Conservation (phyloP, 2,888 invertebrate genomes). For the Koerneria pararmatus region DNA sequence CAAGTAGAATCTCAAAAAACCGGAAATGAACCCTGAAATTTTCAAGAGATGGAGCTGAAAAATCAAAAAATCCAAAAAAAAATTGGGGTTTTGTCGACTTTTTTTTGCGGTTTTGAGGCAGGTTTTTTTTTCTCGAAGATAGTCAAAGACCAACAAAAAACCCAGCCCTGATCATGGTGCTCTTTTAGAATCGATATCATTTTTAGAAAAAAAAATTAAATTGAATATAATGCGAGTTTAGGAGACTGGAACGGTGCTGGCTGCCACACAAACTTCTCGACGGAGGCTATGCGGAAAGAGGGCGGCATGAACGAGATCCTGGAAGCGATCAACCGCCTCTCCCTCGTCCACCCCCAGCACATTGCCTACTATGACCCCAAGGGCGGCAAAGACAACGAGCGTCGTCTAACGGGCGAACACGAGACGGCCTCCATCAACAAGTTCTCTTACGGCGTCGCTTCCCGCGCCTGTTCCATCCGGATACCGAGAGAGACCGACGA, state of each 20-base stretch:
- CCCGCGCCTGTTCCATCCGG: slow-evolving; percentile 55
- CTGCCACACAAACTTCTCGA: slow-evolving; percentile 93
- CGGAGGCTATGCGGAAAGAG: slow-evolving; percentile 72
- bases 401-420: slow-evolving; percentile 86
- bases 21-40: no score
- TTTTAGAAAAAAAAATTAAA: no score
- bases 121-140: no score
- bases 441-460: slow-evolving; percentile 70
- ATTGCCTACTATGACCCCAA: slow-evolving; percentile 89
- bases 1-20: no score
- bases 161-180: background rate
- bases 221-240: no score
- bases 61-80: no score
- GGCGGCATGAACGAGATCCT: slow-evolving; percentile 75
- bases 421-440: slow-evolving; percentile 96
- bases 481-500: slow-evolving; percentile 58
- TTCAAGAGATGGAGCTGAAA: no score
- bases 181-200: background rate
- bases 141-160: background rate
- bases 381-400: slow-evolving; percentile 77
- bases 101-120: no score
- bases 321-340: slow-evolving; percentile 87
- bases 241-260: slow-evolving; percentile 94
- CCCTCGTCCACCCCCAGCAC: slow-evolving; percentile 84
- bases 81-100: no score